Percentiles rank a stretch among this genome's conserved stretches.
These are phyloP conservation scores for Lutraria rhynchaena DNA, from an alignment of 1,140 invertebrate species.

Conservation along the genomic window DNA sequence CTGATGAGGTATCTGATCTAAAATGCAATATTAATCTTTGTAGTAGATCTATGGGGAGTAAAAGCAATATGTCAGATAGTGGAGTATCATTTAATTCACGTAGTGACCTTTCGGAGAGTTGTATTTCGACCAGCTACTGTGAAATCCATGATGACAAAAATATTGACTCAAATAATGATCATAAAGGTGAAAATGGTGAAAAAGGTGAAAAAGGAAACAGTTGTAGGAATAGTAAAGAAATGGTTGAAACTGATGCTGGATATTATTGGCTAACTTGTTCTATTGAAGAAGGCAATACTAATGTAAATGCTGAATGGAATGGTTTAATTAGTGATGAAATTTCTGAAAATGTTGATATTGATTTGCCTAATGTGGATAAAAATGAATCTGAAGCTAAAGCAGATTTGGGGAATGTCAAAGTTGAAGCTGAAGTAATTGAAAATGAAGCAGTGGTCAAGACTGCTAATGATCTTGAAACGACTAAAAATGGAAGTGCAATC, in stretches of 20 bases:
- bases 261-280: conserved; percentile 46
- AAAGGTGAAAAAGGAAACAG: neutral
- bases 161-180: neutral
- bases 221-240: neutral
- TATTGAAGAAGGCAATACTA: conserved; percentile 32
- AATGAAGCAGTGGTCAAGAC: no score
- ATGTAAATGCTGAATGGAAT: conserved; percentile 5
- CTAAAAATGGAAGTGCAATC: no score
- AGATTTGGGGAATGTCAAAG: no score
- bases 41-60: neutral
- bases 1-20: neutral
- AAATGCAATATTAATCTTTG: neutral
- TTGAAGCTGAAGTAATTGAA: no score
- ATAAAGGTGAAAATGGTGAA: neutral
- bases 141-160: neutral
- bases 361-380: no score
- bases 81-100: conserved; percentile 25
- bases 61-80: conserved; percentile 19
- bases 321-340: neutral
- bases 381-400: no score
- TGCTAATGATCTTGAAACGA: no score
- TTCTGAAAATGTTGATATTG: neutral
- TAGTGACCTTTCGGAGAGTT: conserved; percentile 38
- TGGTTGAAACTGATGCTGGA: conserved; percentile 50
- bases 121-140: conserved; percentile 9